Conservation (phyloP, 2,113 vertebrate species). For the Falcunculus frontatus region DNA sequence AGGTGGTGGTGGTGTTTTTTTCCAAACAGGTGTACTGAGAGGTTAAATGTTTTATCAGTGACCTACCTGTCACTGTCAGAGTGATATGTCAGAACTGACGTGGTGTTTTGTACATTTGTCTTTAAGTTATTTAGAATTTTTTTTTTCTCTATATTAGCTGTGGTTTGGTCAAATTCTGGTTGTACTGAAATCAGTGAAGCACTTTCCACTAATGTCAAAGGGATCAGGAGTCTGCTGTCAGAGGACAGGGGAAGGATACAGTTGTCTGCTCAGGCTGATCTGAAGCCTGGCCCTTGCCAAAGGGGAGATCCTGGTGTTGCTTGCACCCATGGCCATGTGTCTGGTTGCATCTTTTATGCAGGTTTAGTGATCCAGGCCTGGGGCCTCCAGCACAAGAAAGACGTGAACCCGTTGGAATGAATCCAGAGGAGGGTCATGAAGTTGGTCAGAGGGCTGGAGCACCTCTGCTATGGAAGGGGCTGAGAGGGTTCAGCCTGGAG, state of each 20-base stretch:
- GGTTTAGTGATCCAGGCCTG: not conserved
- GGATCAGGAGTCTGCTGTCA: not conserved
- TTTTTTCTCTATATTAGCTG: not conserved
- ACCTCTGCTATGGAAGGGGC: not conserved
- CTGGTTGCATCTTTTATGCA: not conserved
- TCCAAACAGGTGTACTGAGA: not conserved
- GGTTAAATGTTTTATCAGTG: not conserved
- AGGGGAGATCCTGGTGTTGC: not conserved
- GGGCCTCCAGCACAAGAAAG: not conserved
- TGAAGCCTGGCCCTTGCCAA: not conserved
- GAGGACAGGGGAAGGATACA: not conserved
- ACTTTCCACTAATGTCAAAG: not conserved
- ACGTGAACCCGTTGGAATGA: accelerated
- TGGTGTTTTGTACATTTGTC: not conserved
- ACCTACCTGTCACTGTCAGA: not conserved
- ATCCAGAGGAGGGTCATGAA: not conserved
- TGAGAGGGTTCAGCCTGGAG: not conserved
- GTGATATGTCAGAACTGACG: accelerated
- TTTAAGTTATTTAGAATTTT: not conserved
- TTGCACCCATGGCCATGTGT: not conserved
- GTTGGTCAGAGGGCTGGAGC: not conserved
- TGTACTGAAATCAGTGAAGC: not conserved
- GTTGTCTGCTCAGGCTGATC: not conserved
- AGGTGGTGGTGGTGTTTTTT: not conserved
- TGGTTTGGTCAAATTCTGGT: not conserved